Base-by-base conservation (phyloP, 1,140 invertebrate species). In the Cydia pomonella region DNA sequence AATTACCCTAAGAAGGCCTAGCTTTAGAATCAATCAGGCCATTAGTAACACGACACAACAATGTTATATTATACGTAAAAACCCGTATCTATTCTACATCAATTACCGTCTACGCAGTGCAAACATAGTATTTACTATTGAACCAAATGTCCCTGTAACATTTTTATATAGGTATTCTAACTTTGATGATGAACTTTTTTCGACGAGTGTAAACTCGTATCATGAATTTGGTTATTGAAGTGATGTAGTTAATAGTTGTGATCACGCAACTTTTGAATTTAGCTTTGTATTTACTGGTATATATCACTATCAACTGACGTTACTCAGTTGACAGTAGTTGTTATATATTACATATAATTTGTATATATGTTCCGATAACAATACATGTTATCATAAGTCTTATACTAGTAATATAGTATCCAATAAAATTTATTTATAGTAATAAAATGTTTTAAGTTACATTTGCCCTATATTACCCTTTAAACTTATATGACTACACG, bases 51-150 rank as follows among this genome's bases (percentile, higher is more conserved):
- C 53, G 53, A 23, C 53, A 59, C 9, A 59, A 59, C 9, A 59
- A 2, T 59, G 6, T 59, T 59, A 12, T 23, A 59, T 23, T 59
- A 59, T 59, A 23, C 9, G 23, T 59, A 59, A 18, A 59, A 59
- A 59, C 53, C 53, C 53, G 53, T 59, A 59, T 59, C 53, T 59
- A 59, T n/a, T 59, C 53, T 59, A 59, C 53, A 59, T 23, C n/a
- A n/a, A n/a, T n/a, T n/a, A n/a, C n/a, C n/a, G n/a, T n/a, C 53
- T 59, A 59, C 21, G 21, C 21, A 2, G 53, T 23, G 53, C 21
- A 59, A 53, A 59, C 18, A 23, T 23, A 59, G 0, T 53, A 53
- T 7, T 53, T 7, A 23, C 53, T 59, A 59, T 12, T 21, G 53
- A 59, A 59, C 53, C 18, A 23, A 59, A 12, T 59, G 1, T 59